Base-by-base conservation (phyloP, 1,140 invertebrate genomes). In the Drosophila bipectinata region DNA sequence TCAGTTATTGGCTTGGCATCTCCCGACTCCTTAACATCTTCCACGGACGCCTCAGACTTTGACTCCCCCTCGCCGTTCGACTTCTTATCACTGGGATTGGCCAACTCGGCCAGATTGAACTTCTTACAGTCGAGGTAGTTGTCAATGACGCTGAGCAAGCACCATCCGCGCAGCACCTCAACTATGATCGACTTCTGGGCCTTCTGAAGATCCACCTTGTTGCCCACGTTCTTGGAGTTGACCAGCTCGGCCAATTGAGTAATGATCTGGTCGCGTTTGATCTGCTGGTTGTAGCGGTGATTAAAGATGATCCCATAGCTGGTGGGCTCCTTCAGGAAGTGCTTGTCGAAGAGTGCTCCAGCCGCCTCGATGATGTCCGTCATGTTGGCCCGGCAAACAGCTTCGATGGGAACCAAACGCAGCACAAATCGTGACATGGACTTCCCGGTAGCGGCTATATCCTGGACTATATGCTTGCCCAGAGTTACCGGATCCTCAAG, bases 231-330 rank as follows among this genome's bases (percentile, higher is more conserved):
- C 75, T 95, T 95, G 24, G 94, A 91, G 10, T 92, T 88, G 47
- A 97, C 94, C 62, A 96, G 87, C 3, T 94, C 93, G 1, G 96
- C 96, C 9, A 97, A 81, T 72, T 94, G 92, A 72, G 95, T 93
- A 34, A 97, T 96, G 1, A 97, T 91, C 45, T 95, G 93, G 44
- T 95, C 94, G 63, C 95, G 93, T 26, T 94, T 93, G 10, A 97
- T 92, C 71, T 93, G 94, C 79, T 94, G 95, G 80, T 97, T 98
- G 77, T 96, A 96, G 49, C 97, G 94, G 72, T 95, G 94, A 90
- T 97, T 98, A 77, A 96, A 96, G 15, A 96, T 93, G 60, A 98
- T 95, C 37, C 94, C 94, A 93, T 95, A 98, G 24, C 95, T 96
- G 64, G 94, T 95, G 15, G 94, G 92, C 56, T 95, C 94, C 57